Evolutionary conservation across 2,888 invertebrate species (phyloP), one percentile per base, ranked within the genome.

Genomic region (Antheraea yamamai): DNA sequence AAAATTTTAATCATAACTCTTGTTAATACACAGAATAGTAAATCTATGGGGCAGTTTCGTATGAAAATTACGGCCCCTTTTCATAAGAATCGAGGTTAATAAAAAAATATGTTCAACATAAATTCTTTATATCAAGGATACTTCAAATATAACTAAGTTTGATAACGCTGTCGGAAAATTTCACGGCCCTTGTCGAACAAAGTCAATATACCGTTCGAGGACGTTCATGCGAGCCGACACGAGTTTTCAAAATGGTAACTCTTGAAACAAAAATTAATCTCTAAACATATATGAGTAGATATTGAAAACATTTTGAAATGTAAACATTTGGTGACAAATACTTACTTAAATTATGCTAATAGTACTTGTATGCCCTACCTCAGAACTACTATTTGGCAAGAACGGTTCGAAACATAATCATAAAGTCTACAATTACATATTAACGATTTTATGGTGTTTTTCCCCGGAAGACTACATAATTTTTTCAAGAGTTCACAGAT

Each of bases 91-190:
- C 55, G 14, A 16, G 12, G 16, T 20, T 20, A 20, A 7, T n/a
- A 23, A 61, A 61, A 12, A n/a, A 61, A n/a, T 23, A 61, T 23
- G 6, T 61, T n/a, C 10, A 23, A n/a, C 20, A 23, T 61, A n/a
- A 23, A 26, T 26, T 39, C 10, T 70, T 70, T 39, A 39, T n/a
- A 39, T 70, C 39, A 39, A 70, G 70, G 39, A 70, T 14, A 66
- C 64, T 30, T 66, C 64, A 66, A 66, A 26, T 39, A 12, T 70
- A 39, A 39, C 70, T 39, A 70, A 39, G 39, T 18, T 78, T 80
- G 75, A 74, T 52, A 75, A 80, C 75, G 61, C 74, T 72, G 74
- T 78, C 35, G 75, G 64, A 77, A 79, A 80, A 77, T 72, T 76
- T 70, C 39, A 39, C 52, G 74, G 72, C 61, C 74, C 75, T 23